Evolutionary conservation across 2,797 vertebrate species (phyloP), one percentile per base, ranked within the genome.

Genomic region (Hoplostethus atlanticus): DNA sequence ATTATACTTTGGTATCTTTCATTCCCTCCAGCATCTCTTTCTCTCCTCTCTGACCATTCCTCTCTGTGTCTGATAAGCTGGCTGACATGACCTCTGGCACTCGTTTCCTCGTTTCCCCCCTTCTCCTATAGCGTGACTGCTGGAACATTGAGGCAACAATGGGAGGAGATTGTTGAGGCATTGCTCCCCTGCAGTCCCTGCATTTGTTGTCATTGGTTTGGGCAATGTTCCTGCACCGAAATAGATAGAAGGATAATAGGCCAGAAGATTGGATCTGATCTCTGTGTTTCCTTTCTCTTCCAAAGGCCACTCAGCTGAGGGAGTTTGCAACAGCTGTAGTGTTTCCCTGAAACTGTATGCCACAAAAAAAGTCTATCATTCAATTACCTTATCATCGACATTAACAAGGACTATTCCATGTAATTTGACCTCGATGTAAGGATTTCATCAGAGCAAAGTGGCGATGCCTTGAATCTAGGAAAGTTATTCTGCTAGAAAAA

Each of bases 211-310:
- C 56, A 9, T 4, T 12, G 34, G 31, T 12, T 11, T 58, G 56
- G 56, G 56, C n/a, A 6, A 40, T 57, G 55, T 57, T 57, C 34
- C 55, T 17, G 16, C 55, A 57, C 55, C 2, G 16, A 57, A 57
- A 38, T 17, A 57, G 55, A 57, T 57, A 60, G 57, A 30, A 44
- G 38, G 56, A 60, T 46, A 46, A 46, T 7, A 60, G 38, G 38
- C 17, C 57, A 46, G 16, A 46, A 46, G 58, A 60, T 60, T 36
- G 31, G 6, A 38, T 28, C n/a, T 9, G 21, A 44, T 60, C 40
- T 13, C 17, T 42, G 9, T 60, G 21, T 44, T 44, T 13, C 8
- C 40, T 44, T 21, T 15, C 17, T 11, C 15, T 28, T 28, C 25
- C 10, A 57, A 57, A 38, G 6, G 34, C 16, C 12, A 11, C 11